Evolutionary conservation across 2,113 vertebrate genomes (phyloP), one percentile per base, ranked within the genome.

Genomic region (Mustela nigripes): DNA sequence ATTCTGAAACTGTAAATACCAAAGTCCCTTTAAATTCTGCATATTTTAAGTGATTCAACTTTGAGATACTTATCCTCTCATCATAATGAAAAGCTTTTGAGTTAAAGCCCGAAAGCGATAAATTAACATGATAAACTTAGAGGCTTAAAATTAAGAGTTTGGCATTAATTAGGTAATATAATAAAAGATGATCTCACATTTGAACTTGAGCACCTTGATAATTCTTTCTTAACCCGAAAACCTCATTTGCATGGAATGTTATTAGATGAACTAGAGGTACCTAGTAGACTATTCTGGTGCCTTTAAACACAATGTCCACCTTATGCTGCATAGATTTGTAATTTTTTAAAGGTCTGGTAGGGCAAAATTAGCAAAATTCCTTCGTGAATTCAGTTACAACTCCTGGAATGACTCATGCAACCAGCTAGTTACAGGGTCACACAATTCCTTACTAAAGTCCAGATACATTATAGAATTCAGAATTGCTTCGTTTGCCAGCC

Each of bases 61-160:
- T 45, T 33, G 74, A 91, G 31, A 11, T 73, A 45, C 11, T 93
- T 90, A 22, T 71, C 82, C 94, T 83, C 15, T 6, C 79, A 39
- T 28, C 22, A n/a, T 53, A 84, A 48, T 48, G 26, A 31, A 50
- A 62, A 48, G 5, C 26, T 86, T 89, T 78, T 76, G 22, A 73
- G 60, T 91, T 67, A 58, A 93, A 60, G 22, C 50, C 50, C 76
- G 24, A 89, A 86, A 94, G 56, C 50, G 73, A 9, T 62, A 69
- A 28, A 74, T 63, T 28, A 65, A 71, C 53, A 60, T 21, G 62
- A 31, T 58, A 79, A 88, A 91, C 31, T 4, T 5, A 88, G 67
- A 60, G 80, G 21, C 24, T 69, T 79, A 36, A 84, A 79, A 92
- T 65, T 58, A 91, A 93, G 36, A 92, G 33, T 90, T 80, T 93